These are phyloP conservation scores for Onychostoma macrolepis DNA, from an alignment of 2,113 vertebrate species.

Conservation along the genomic window DNA sequence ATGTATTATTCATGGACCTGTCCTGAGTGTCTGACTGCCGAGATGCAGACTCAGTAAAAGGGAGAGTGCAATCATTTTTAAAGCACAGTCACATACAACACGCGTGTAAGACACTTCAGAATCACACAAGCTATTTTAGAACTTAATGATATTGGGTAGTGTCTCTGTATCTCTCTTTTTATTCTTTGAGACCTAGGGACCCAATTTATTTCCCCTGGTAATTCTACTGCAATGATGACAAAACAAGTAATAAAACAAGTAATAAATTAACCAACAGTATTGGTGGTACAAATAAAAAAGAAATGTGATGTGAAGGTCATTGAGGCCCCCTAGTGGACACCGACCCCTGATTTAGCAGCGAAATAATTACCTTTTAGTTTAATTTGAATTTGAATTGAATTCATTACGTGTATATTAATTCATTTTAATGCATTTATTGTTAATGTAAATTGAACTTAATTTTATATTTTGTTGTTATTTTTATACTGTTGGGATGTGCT, in stretches of 20 bases:
- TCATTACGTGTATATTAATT: not conserved
- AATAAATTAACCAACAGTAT: not conserved
- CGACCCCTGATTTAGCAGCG: not conserved
- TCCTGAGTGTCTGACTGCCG: slow-evolving; percentile 64
- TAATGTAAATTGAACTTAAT: not conserved
- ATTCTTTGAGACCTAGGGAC: not conserved
- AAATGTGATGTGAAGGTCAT: not conserved
- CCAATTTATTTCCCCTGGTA: not conserved
- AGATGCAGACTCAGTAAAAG: slow-evolving; percentile 54
- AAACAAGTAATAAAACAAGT: not conserved
- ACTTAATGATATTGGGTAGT: not conserved
- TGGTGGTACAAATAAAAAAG: not conserved
- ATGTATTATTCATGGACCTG: slow-evolving; percentile 75
- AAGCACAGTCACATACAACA: not conserved
- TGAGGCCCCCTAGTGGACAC: not conserved
- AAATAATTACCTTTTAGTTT: not conserved
- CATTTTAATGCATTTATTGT: not conserved
- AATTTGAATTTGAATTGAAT: not conserved
- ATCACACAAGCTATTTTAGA: not conserved
- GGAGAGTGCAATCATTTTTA: not conserved
- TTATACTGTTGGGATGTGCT: not conserved
- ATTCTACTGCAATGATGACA: not conserved
- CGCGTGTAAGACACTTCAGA: not conserved
- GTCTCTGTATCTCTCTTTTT: not conserved
- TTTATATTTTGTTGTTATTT: not conserved